Conservation (phyloP, 2,888 invertebrate genomes). For the Lutraria lutraria region DNA sequence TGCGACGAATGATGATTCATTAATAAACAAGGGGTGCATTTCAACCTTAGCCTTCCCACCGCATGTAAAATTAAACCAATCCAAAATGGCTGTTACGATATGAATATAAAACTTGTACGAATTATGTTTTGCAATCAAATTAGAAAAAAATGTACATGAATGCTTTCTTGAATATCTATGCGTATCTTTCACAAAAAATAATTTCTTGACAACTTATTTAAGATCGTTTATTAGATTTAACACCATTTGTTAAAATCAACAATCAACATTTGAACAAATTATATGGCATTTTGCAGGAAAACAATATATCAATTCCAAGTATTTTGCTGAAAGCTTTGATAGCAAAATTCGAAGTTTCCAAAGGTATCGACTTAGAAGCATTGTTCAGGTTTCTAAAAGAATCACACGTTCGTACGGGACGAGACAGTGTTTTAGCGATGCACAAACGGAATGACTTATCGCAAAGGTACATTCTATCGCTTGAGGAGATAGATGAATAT, state of each 20-base stretch:
- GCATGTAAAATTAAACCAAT: too few species aligned
- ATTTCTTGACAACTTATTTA: background rate
- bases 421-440: constrained; percentile 85
- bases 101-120: too few species aligned
- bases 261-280: constrained; percentile 74
- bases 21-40: too few species aligned
- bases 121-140: too few species aligned
- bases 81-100: too few species aligned
- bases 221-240: too few species aligned
- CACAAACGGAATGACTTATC: constrained; percentile 77
- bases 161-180: constrained; percentile 21
- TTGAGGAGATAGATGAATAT: constrained; percentile 83
- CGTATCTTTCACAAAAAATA: constrained; percentile 23
- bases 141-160: constrained; percentile 52
- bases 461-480: constrained; percentile 68
- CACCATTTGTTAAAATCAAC: too few species aligned
- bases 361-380: constrained; percentile 82
- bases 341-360: constrained; percentile 78
- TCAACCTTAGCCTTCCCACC: too few species aligned
- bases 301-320: constrained; percentile 78
- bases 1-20: too few species aligned
- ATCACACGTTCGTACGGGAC: constrained; percentile 82
- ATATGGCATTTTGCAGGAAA: constrained; percentile 76
- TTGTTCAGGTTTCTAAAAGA: constrained; percentile 79
- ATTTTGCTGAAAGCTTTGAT: constrained; percentile 78